Conservation (phyloP, 1,140 invertebrate species). For the Samia ricini region DNA sequence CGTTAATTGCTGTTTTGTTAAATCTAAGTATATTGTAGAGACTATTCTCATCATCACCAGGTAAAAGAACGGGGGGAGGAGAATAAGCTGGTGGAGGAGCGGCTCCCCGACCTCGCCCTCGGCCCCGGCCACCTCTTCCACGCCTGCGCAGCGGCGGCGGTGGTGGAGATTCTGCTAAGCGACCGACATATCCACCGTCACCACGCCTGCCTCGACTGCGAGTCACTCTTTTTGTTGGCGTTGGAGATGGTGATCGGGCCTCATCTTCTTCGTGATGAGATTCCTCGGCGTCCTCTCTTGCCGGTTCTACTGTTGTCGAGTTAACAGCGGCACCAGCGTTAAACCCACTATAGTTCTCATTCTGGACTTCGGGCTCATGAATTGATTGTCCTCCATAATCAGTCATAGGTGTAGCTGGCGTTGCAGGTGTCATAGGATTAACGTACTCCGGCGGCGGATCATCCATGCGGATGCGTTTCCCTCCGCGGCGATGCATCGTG, state of each 20-base stretch:
- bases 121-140: slow-evolving; percentile 51
- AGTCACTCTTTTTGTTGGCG: slow-evolving; percentile 69
- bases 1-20: slow-evolving; percentile 87
- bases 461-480: slow-evolving; percentile 94
- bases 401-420: slow-evolving; percentile 79
- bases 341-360: slow-evolving; percentile 59
- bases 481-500: slow-evolving; percentile 88
- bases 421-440: slow-evolving; percentile 86
- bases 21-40: slow-evolving; percentile 90
- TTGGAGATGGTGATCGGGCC: slow-evolving; percentile 59
- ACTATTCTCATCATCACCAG: slow-evolving; percentile 85
- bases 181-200: slow-evolving; percentile 59
- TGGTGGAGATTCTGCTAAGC: slow-evolving; percentile 57
- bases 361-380: slow-evolving; percentile 63
- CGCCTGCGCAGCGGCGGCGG: slow-evolving; percentile 53
- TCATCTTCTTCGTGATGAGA: slow-evolving; percentile 50
- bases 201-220: slow-evolving; percentile 64
- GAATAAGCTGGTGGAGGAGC: slow-evolving; percentile 56
- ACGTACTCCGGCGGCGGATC: slow-evolving; percentile 93
- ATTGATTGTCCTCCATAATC: slow-evolving; percentile 71
- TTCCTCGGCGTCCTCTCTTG: slow-evolving; percentile 51
- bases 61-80: slow-evolving; percentile 54
- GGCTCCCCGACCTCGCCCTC: slow-evolving; percentile 52
- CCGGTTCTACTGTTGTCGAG: slow-evolving; percentile 44
- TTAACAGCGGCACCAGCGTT: slow-evolving; percentile 51